Conservation (phyloP, 2,888 invertebrate species). For the Macropis europaea region DNA sequence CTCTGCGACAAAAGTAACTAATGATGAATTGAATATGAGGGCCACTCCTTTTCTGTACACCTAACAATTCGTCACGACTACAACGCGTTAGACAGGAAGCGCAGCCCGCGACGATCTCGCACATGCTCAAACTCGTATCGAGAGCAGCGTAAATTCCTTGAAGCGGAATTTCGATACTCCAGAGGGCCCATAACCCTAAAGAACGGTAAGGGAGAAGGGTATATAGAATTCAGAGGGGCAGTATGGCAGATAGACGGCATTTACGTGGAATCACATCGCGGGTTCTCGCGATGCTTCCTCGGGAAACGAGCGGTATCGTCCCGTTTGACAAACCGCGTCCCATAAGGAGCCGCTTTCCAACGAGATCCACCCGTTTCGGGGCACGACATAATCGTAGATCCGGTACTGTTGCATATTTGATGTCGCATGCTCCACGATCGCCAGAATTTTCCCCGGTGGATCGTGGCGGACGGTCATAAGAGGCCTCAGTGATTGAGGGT, state of each 20-base stretch:
- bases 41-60: too few species aligned
- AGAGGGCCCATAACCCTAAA: too few species aligned
- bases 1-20: too few species aligned
- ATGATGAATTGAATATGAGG: too few species aligned
- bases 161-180: too few species aligned
- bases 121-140: too few species aligned
- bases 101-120: too few species aligned
- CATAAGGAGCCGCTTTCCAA: constrained; percentile 66
- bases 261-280: constrained; percentile 13
- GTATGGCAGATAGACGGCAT: neutral
- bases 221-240: neutral
- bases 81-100: too few species aligned
- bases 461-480: constrained; percentile 77
- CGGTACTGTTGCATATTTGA: constrained; percentile 78
- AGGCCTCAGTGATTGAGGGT: constrained; percentile 79
- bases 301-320: constrained; percentile 3
- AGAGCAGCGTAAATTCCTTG: too few species aligned
- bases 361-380: neutral
- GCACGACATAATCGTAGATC: constrained; percentile 78
- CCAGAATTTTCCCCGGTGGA: constrained; percentile 78
- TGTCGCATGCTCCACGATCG: constrained; percentile 77
- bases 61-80: too few species aligned
- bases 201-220: neutral
- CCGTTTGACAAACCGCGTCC: constrained; percentile 74
- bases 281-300: constrained; percentile 6